Percentiles rank a stretch among this genome's conserved stretches.
Evolutionary conservation across 2,797 vertebrate species (phyloP).

Genomic region (Coregonus ussuriensis): DNA sequence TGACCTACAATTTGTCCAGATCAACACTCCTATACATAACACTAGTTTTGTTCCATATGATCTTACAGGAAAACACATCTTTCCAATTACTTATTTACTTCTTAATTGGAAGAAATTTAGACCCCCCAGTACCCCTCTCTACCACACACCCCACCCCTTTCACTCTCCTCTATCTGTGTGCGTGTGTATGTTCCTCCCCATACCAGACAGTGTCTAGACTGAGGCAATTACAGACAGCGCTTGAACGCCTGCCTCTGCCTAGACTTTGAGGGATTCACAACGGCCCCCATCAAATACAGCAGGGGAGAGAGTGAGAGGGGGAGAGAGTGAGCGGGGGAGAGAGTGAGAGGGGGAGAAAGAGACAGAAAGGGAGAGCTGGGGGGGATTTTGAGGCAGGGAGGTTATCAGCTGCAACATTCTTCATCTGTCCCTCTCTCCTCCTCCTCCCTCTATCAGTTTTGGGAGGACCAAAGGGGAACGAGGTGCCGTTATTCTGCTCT

Average conservation of each 20-base stretch:
- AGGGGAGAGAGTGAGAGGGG: not conserved
- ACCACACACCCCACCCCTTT: not conserved
- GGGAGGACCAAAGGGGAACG: conserved; percentile 11
- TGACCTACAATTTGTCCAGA: not conserved
- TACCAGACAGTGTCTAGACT: conserved; percentile 92
- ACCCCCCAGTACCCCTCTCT: not conserved
- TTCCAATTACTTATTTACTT: not conserved
- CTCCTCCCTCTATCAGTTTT: conserved; percentile 6
- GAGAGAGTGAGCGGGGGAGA: not conserved
- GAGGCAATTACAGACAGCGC: conserved; percentile 85
- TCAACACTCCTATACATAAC: not conserved
- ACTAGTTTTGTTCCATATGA: too few species aligned
- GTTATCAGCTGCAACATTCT: conserved; percentile 21
- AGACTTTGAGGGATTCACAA: conserved; percentile 44
- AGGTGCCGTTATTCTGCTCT: not conserved
- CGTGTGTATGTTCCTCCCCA: conserved; percentile 67
- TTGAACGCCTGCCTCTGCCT: conserved; percentile 49
- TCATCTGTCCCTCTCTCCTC: not conserved
- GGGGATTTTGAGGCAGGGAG: conserved; percentile 14
- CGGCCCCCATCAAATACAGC: conserved; percentile 2
- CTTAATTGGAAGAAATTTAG: conserved; percentile 5
- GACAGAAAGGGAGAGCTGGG: conserved; percentile 3
- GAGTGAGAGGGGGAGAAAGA: not conserved
- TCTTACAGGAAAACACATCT: not conserved
- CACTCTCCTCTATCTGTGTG: conserved; percentile 30